Evolutionary conservation across 2,113 vertebrate species (phyloP).

Genomic region (Rousettus leschenaultii): DNA sequence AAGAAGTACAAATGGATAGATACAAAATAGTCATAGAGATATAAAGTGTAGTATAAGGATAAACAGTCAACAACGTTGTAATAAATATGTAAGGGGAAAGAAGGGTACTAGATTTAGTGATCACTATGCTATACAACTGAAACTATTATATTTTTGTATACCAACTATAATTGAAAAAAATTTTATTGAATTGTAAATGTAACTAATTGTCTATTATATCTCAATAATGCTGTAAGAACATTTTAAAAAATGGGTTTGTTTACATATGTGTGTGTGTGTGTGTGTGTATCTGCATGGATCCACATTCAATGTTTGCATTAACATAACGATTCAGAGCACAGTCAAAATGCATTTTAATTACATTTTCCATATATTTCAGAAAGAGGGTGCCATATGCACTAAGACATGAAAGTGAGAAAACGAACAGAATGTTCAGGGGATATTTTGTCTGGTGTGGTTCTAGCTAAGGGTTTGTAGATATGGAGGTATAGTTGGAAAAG

Average conservation of each 20-base stretch:
- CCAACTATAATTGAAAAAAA: too few relatives aligned
- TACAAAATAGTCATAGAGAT: too few relatives aligned
- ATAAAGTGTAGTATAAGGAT: too few relatives aligned
- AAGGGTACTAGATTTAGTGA: too few relatives aligned
- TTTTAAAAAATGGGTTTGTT: conserved; percentile 27
- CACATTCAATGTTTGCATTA: conserved; percentile 57
- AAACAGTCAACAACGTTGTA: too few relatives aligned
- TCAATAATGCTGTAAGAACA: too few relatives aligned
- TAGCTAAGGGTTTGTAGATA: conserved; percentile 19
- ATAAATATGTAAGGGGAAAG: too few relatives aligned
- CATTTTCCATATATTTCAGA: conserved; percentile 40
- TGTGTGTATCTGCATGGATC: neutral
- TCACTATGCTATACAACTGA: too few relatives aligned
- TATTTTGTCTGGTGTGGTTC: conserved; percentile 23
- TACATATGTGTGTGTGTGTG: neutral
- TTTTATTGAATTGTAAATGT: too few relatives aligned
- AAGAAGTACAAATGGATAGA: neutral
- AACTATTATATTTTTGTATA: too few relatives aligned
- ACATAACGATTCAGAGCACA: conserved; percentile 52
- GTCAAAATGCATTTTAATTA: conserved; percentile 60
- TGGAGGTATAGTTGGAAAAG: neutral
- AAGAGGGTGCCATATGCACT: neutral
- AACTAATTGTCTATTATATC: too few relatives aligned
- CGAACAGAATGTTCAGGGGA: conserved; percentile 17
- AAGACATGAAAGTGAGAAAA: conserved; percentile 27